phyloP scores from a whole-genome alignment of 2,888 invertebrate genomes.

The Drosophila pullipes region DNA sequence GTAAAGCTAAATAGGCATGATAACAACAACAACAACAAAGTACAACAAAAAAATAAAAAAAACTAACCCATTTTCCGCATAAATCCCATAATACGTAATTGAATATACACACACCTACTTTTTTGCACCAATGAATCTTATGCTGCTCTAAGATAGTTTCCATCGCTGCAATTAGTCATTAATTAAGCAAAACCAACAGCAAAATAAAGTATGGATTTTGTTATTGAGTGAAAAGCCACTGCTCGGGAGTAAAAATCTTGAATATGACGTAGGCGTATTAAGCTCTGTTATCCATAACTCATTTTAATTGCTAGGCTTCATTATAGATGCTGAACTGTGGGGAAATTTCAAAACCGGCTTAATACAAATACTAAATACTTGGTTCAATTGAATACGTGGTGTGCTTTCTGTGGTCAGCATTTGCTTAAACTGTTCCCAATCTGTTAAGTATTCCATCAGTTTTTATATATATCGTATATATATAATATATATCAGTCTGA shows the following conservation, averaged over 20 bases:
- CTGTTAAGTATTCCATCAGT: constrained; percentile 10
- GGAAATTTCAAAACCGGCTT: constrained; percentile 16
- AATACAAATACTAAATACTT: constrained; percentile 1
- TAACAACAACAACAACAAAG: constrained; percentile 1
- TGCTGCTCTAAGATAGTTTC: constrained; percentile 11
- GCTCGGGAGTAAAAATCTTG: constrained; percentile 22
- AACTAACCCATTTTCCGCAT: constrained; percentile 19
- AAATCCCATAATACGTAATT: constrained; percentile 21
- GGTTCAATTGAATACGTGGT: constrained; percentile 5
- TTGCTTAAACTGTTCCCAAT: constrained; percentile 8
- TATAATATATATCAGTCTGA: not conserved
- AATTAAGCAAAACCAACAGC: constrained; percentile 24
- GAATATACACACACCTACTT: constrained; percentile 15
- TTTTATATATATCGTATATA: not conserved
- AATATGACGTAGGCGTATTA: constrained; percentile 33
- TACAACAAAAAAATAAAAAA: constrained; percentile 16
- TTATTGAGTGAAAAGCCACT: constrained; percentile 11
- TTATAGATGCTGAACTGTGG: constrained; percentile 19
- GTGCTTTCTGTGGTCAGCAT: constrained; percentile 24
- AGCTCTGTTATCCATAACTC: constrained; percentile 27
- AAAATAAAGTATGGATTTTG: constrained; percentile 35
- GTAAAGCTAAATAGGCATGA: constrained; percentile 9
- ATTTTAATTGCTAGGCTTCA: constrained; percentile 9
- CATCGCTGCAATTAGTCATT: constrained; percentile 39
- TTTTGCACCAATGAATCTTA: constrained; percentile 6